phyloP scores from a whole-genome alignment of 2,113 vertebrate species.

The Pterocles orientalis region DNA sequence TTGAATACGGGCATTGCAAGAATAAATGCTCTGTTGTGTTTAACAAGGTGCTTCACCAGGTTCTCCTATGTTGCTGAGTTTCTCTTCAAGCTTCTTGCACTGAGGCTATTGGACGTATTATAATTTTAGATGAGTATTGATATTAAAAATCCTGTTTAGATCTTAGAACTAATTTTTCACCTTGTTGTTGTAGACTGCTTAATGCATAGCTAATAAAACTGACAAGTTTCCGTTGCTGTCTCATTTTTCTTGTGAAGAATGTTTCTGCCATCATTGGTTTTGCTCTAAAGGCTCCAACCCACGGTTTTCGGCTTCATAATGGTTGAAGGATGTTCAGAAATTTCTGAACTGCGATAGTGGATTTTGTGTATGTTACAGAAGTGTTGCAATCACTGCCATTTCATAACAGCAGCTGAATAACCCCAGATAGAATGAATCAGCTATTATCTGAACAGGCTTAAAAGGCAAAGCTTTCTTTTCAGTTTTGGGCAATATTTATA shows the following conservation, averaged over 20 bases:
- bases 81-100: not conserved
- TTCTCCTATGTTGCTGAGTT: not conserved
- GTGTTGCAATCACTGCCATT: not conserved
- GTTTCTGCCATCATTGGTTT: not conserved
- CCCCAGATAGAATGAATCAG: accelerated
- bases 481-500: not conserved
- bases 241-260: not conserved
- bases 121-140: not conserved
- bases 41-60: not conserved
- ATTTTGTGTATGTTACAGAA: not conserved
- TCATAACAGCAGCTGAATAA: not conserved
- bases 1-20: not conserved
- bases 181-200: not conserved
- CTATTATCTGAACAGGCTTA: not conserved
- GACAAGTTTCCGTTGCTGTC: not conserved
- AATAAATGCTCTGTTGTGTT: not conserved
- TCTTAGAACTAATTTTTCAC: not conserved
- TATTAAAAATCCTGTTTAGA: not conserved
- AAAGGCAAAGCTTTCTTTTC: not conserved
- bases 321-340: not conserved
- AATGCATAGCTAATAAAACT: not conserved
- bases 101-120: not conserved
- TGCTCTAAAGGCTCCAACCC: not conserved
- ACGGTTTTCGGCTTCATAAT: not conserved
- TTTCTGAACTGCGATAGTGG: not conserved